Conservation (phyloP, 1,140 invertebrate genomes). For the Prorops nasuta region DNA sequence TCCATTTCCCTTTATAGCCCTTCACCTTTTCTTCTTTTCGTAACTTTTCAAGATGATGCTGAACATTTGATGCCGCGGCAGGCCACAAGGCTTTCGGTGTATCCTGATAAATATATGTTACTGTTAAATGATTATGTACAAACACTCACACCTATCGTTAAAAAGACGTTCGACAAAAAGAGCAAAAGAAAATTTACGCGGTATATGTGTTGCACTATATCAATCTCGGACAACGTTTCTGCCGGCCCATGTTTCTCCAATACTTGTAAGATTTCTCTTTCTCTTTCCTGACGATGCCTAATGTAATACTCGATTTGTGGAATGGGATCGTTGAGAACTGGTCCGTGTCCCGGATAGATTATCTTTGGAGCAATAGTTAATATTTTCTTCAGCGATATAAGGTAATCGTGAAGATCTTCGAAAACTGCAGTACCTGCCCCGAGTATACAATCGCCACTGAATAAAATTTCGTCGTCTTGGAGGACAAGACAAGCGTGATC, state of each 20-base stretch:
- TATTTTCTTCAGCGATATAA: slow-evolving; percentile 83
- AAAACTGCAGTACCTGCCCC: slow-evolving; percentile 93
- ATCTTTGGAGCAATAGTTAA: slow-evolving; percentile 69
- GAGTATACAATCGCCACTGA: slow-evolving; percentile 93
- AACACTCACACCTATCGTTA: slow-evolving; percentile 1
- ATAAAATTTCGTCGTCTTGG: slow-evolving; percentile 83
- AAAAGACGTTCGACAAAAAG: neutral
- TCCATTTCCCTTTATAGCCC: slow-evolving; percentile 49
- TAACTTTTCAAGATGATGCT: slow-evolving; percentile 82
- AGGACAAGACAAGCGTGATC: slow-evolving; percentile 86
- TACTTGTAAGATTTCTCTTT: slow-evolving; percentile 79
- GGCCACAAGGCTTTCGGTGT: slow-evolving; percentile 72
- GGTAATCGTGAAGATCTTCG: slow-evolving; percentile 87
- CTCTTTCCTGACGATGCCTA: slow-evolving; percentile 76
- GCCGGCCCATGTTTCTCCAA: slow-evolving; percentile 54
- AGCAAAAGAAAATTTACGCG: slow-evolving; percentile 41
- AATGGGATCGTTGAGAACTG: slow-evolving; percentile 74
- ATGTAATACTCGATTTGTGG: slow-evolving; percentile 85
- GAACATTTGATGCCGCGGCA: slow-evolving; percentile 80
- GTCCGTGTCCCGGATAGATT: slow-evolving; percentile 95
- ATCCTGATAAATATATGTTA: slow-evolving; percentile 55
- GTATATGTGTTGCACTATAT: slow-evolving; percentile 81
- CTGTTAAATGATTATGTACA: slow-evolving; percentile 19
- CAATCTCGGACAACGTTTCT: slow-evolving; percentile 64
- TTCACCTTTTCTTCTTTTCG: slow-evolving; percentile 73